Conservation (phyloP, 2,113 vertebrate species). For the Clarias gariepinus region DNA sequence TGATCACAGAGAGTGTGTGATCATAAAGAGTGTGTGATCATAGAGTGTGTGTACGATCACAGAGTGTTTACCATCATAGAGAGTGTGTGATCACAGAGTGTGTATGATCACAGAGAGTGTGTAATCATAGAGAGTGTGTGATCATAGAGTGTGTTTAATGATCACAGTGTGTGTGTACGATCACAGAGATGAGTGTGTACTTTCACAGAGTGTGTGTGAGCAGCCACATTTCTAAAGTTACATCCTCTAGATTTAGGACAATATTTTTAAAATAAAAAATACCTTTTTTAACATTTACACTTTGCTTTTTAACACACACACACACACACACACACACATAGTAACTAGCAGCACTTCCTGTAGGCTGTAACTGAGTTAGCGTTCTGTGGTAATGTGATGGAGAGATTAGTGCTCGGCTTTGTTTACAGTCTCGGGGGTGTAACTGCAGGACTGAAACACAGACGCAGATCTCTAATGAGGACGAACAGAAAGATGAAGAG, state of each 20-base stretch:
- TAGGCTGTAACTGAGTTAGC: background rate
- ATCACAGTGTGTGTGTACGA: too few species aligned
- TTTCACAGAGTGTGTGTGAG: background rate
- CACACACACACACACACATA: constrained; percentile 4
- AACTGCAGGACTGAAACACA: background rate
- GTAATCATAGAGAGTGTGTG: too few species aligned
- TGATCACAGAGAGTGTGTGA: too few species aligned
- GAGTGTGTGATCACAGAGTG: too few species aligned
- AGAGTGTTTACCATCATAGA: too few species aligned
- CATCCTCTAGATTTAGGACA: background rate
- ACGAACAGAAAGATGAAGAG: background rate
- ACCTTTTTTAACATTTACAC: too few species aligned
- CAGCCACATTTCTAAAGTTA: background rate
- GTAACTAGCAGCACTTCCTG: background rate
- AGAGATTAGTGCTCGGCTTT: background rate
- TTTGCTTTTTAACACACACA: background rate
- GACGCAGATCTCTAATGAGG: background rate
- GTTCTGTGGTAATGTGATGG: background rate
- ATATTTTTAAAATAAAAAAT: too few species aligned
- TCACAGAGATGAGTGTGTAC: too few species aligned
- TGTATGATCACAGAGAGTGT: too few species aligned
- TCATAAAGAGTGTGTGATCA: too few species aligned
- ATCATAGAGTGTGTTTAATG: too few species aligned
- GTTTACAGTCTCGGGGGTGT: background rate
- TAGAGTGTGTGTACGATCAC: too few species aligned